A percentile compares a stretch with the other conserved stretches of the same genome.
Evolutionary conservation across 2,113 vertebrate species (phyloP).

Genomic region (Rhipidura dahli): DNA sequence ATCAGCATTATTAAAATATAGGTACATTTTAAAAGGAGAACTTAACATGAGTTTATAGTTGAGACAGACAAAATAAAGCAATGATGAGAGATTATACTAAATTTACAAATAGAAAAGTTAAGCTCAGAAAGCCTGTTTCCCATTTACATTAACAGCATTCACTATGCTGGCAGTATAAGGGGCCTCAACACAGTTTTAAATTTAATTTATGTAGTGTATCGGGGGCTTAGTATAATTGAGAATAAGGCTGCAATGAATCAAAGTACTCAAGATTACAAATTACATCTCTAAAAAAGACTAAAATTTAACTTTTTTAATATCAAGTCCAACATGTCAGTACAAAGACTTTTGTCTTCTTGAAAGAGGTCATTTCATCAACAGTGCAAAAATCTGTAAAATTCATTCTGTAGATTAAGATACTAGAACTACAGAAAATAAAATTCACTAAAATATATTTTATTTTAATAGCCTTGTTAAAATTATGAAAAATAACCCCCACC

Average conservation of each 20-base stretch:
- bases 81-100: background rate
- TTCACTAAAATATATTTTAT: background rate
- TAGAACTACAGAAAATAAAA: background rate
- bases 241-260: background rate
- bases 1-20: background rate
- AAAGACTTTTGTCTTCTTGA: background rate
- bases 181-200: background rate
- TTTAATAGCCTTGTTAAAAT: background rate
- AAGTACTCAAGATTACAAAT: conserved; percentile 4
- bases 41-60: background rate
- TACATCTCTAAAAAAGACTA: background rate
- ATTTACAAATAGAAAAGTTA: background rate
- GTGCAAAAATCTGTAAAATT: background rate
- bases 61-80: background rate
- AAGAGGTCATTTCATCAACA: background rate
- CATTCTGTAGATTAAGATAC: background rate
- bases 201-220: background rate
- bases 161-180: background rate
- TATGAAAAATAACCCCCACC: background rate
- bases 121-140: background rate
- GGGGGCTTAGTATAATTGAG: background rate
- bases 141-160: background rate
- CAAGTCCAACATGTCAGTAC: background rate
- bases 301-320: background rate
- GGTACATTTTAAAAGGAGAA: background rate